Conservation (phyloP, 2,888 invertebrate genomes). For the Agonopterix arenella region DNA sequence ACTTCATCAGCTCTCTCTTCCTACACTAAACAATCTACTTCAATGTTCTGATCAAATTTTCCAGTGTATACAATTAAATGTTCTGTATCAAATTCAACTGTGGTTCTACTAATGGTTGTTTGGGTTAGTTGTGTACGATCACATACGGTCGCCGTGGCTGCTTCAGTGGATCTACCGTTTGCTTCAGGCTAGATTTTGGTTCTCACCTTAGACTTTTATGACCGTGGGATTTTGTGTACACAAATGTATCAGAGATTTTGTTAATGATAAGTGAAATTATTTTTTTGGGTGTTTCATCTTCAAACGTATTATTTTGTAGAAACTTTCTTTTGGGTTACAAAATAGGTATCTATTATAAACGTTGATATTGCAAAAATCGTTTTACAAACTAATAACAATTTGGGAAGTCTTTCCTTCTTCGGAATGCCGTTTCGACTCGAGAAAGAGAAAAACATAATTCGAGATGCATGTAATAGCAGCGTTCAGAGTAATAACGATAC, state of each 20-base stretch:
- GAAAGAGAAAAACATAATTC: conserved; percentile 16
- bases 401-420: conserved; percentile 9
- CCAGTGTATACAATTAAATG: conserved; percentile 26
- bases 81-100: conserved; percentile 31
- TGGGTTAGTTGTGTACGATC: conserved; percentile 31
- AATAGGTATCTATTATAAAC: too few relatives aligned
- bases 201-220: conserved; percentile 63
- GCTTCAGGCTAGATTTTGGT: conserved; percentile 64
- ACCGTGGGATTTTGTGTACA: conserved; percentile 61
- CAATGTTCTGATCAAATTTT: conserved; percentile 15
- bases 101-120: conserved; percentile 29
- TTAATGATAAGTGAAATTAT: conserved; percentile 47
- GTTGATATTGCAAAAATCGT: too few relatives aligned
- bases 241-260: conserved; percentile 34
- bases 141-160: conserved; percentile 51
- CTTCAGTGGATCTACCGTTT: conserved; percentile 72
- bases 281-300: not conserved
- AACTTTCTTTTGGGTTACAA: too few relatives aligned
- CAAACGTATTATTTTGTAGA: too few relatives aligned
- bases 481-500: conserved; percentile 56
- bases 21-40: conserved; percentile 16
- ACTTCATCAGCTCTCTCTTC: conserved; percentile 31
- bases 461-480: conserved; percentile 41
- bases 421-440: conserved; percentile 12
- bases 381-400: not conserved